Evolutionary conservation across 2,113 vertebrate species (phyloP), one percentile per base, ranked within the genome.

Genomic region (Phalacrocorax brasilianus): DNA sequence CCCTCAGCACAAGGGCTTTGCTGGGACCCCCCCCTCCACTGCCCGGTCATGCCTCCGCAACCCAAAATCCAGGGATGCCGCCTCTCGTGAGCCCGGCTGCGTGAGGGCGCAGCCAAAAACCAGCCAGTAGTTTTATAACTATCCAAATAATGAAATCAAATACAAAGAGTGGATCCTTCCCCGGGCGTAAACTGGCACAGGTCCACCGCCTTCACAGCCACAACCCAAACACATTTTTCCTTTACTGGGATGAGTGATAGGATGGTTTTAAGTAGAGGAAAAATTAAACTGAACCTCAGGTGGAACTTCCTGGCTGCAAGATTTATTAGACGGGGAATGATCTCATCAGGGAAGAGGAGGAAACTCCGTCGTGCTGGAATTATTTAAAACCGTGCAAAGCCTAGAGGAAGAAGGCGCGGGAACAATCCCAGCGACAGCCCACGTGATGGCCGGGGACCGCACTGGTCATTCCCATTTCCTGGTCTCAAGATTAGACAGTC

Each of bases 241-340:
- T 94, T 84, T 55, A 21, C 33, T 9, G 21, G 74, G 65, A 56
- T 18, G 76, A 88, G 85, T 5, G 12, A 66, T 3, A 1, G 80
- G 73, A 76, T 14, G 67, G 75, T 30, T 93, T 94, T 33, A 56
- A 93, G n/a, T 6, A 40, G 75, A 47, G 49, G 50, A 17, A 82
- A 82, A 91, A 47, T 45, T 73, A 42, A 91, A 30, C 79, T 10
- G 71, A 56, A 65, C 33, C 70, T 96, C 95, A 96, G 96, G 96
- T 90, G 92, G 96, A 96, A 93, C 95, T 95, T 92, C 92, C 96
- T 78, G 95, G 44, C 79, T 6, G 0, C 0, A 11, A 82, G 96
- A 96, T 96, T 95, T 95, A 96, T 92, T 59, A 62, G 88, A 7
- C 19, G 8, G 74, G 96, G 90, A 92, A 67, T 90, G 96, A 97